These are phyloP conservation scores for Novumbra hubbsi DNA, from an alignment of 2,797 vertebrate species.

Conservation along the genomic window DNA sequence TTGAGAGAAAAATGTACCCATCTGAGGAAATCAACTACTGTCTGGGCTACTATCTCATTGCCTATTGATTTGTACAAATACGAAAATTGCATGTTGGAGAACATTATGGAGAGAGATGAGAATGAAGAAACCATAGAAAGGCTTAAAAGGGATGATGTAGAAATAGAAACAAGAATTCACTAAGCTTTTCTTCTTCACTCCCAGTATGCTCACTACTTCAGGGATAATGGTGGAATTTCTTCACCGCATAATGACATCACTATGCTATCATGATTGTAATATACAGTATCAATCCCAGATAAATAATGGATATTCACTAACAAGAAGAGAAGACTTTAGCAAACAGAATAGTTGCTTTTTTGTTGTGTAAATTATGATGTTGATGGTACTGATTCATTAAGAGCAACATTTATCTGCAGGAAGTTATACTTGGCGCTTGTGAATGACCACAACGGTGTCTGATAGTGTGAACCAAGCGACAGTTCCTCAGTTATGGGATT, in stretches of 20 bases:
- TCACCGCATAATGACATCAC: too few relatives aligned
- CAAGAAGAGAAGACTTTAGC: not conserved
- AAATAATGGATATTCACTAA: not conserved
- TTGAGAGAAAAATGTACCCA: slow-evolving; percentile 56
- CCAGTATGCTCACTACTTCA: not conserved
- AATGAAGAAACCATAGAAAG: slow-evolving; percentile 30
- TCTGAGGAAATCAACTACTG: slow-evolving; percentile 38
- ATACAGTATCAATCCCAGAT: not conserved
- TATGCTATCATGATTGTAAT: not conserved
- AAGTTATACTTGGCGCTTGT: not conserved
- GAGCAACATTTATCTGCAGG: not conserved
- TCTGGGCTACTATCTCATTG: slow-evolving; percentile 60
- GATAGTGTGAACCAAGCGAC: not conserved
- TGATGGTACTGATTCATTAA: not conserved
- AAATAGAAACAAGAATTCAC: not conserved
- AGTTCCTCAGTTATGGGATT: slow-evolving; percentile 32
- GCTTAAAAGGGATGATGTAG: slow-evolving; percentile 12
- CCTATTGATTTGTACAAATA: slow-evolving; percentile 63
- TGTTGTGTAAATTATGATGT: not conserved
- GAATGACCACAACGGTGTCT: not conserved
- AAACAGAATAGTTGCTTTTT: too few relatives aligned
- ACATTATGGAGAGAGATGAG: slow-evolving; percentile 46
- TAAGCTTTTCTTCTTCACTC: not conserved
- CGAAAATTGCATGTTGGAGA: slow-evolving; percentile 51
- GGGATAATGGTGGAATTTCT: not conserved